Evolutionary conservation across 1,140 invertebrate species (phyloP), one percentile per base, ranked within the genome.

Genomic region (Ooceraea biroi): DNA sequence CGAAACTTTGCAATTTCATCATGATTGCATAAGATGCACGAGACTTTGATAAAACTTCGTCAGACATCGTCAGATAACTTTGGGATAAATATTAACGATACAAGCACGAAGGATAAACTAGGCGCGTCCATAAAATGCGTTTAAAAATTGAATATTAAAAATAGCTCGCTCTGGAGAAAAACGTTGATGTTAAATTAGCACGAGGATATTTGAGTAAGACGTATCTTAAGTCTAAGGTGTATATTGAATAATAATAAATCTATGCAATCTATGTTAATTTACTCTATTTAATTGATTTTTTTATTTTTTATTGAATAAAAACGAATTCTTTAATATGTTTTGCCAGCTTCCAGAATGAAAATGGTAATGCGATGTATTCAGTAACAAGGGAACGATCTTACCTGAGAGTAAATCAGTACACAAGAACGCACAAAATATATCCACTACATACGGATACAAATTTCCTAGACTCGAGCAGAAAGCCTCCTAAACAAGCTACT

Each of bases 21-120:
- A 60, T 83, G 85, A 87, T 87, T 87, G 55, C 84, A 69, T 74
- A 74, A 74, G 72, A 61, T 74, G 72, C 72, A 74, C 72, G 72
- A 44, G 55, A 74, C 72, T 74, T 74, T 14, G 72, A 22, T 46
- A 74, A 60, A 60, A 74, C 72, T 74, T 61, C 12, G 25, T 74
- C 57, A 60, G 72, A 74, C 41, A 74, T 60, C 72, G 57, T 30
- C 72, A 11, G 72, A 36, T 60, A 74, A 74, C 72, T 74, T 74
- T n/a, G 17, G 44, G 22, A 74, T 74, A 74, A 74, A 74, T 61
- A 74, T 74, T 74, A 60, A 74, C 25, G 41, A 61, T 60, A 60
- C 55, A 44, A 46, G 72, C 25, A 60, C 22, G n/a, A 4, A 27
- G 14, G 60, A 25, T 22, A 60, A 60, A 60, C 50, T 55, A 11